Evolutionary conservation across 2,797 vertebrate genomes (phyloP).

Genomic region (Acipenser transmontanus): DNA sequence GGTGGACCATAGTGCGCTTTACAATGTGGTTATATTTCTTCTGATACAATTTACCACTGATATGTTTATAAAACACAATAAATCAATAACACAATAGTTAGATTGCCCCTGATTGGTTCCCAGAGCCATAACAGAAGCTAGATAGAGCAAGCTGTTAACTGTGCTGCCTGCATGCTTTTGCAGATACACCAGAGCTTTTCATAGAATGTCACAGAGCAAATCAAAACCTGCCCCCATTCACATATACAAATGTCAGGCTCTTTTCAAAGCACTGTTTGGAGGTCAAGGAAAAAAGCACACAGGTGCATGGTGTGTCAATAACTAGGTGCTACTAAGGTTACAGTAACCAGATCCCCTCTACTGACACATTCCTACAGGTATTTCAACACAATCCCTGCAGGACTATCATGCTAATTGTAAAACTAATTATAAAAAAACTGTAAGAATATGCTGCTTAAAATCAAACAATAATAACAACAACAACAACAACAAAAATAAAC

Average conservation of each 20-base stretch:
- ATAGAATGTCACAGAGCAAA: conserved; percentile 28
- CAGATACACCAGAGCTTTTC: conserved; percentile 4
- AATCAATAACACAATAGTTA: not conserved
- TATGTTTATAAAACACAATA: not conserved
- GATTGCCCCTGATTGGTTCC: not conserved
- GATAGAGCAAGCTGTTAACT: no score
- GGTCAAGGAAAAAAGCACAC: conserved; percentile 50
- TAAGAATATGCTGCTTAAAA: not conserved
- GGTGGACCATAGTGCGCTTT: no score
- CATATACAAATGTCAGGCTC: conserved; percentile 46
- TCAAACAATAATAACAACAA: no score
- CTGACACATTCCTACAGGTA: conserved; percentile 66
- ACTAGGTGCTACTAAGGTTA: conserved; percentile 59
- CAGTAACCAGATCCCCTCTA: conserved; percentile 62
- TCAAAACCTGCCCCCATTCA: conserved; percentile 35
- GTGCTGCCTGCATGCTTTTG: no score
- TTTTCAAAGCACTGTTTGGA: conserved; percentile 43
- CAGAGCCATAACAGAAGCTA: no score
- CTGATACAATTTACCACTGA: not conserved
- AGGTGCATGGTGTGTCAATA: conserved; percentile 59
- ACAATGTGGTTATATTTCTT: no score
- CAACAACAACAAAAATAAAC: no score
- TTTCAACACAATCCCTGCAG: conserved; percentile 49
- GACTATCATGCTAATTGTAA: conserved; percentile 46
- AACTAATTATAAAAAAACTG: not conserved